Percentiles rank a stretch among this genome's conserved stretches.
Conservation (phyloP, 2,888 invertebrate species). For the Folsomia candida region DNA sequence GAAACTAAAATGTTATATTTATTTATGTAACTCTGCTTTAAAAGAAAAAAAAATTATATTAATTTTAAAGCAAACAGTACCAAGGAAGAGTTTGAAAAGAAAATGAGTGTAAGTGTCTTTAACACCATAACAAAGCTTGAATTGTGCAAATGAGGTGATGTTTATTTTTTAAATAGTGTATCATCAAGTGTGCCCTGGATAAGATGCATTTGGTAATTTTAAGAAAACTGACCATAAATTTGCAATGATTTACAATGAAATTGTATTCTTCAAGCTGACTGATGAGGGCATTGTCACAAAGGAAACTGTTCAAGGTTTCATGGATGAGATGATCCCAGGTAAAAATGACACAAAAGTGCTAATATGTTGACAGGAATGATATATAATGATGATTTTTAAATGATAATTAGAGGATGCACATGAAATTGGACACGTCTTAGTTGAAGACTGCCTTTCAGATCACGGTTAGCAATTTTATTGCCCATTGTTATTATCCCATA, state of each 20-base stretch:
- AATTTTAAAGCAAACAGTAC: slow-evolving; percentile 24
- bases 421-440: slow-evolving; percentile 22
- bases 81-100: slow-evolving; percentile 26
- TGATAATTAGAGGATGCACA: slow-evolving; percentile 11
- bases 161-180: slow-evolving; percentile 30
- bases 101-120: slow-evolving; percentile 23
- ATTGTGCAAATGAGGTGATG: too few species aligned
- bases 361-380: too few species aligned
- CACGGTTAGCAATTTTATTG: neutral
- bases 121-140: slow-evolving; percentile 3
- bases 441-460: slow-evolving; percentile 19
- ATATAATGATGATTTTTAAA: too few species aligned
- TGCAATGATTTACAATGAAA: slow-evolving; percentile 1
- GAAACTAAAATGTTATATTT: too few species aligned
- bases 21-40: too few species aligned
- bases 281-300: slow-evolving; percentile 14
- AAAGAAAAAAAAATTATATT: too few species aligned
- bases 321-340: slow-evolving; percentile 18
- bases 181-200: slow-evolving; percentile 31
- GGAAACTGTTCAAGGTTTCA: slow-evolving; percentile 5
- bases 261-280: slow-evolving; percentile 11
- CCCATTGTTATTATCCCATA: neutral
- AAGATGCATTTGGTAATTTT: slow-evolving; percentile 24
- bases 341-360: too few species aligned
- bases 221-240: neutral